Conservation (phyloP, 2,888 invertebrate species). For the Pristionchus japonicus region DNA sequence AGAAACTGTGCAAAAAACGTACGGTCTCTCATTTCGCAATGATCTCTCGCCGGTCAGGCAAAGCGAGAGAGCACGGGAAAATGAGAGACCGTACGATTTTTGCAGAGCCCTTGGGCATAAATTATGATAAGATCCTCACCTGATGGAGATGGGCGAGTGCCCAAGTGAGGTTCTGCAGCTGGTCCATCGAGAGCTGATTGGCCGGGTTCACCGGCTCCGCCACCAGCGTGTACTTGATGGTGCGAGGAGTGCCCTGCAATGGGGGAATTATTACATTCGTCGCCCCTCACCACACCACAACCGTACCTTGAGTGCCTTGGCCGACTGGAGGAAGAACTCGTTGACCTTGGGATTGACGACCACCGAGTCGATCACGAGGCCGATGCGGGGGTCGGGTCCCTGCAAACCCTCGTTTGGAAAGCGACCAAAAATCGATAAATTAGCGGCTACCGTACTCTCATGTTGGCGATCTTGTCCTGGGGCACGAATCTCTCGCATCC, state of each 20-base stretch:
- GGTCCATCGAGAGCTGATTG: background rate
- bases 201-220: background rate
- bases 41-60: too few species aligned
- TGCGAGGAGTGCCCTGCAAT: slow-evolving; percentile 28
- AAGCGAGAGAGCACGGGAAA: too few species aligned
- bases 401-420: too few species aligned
- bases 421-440: background rate
- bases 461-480: background rate
- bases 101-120: too few species aligned
- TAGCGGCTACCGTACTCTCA: background rate
- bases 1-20: too few species aligned
- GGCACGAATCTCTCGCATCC: slow-evolving; percentile 22
- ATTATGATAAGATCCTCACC: background rate
- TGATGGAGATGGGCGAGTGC: slow-evolving; percentile 36
- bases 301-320: slow-evolving; percentile 36
- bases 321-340: slow-evolving; percentile 36
- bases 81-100: background rate
- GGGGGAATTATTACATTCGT: background rate
- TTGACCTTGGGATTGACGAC: slow-evolving; percentile 29
- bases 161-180: slow-evolving; percentile 1
- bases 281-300: background rate
- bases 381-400: slow-evolving; percentile 34
- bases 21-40: too few species aligned
- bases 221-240: slow-evolving; percentile 40
- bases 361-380: slow-evolving; percentile 29